Conservation (phyloP, 1,140 invertebrate species). For the Anthonomus grandis region DNA sequence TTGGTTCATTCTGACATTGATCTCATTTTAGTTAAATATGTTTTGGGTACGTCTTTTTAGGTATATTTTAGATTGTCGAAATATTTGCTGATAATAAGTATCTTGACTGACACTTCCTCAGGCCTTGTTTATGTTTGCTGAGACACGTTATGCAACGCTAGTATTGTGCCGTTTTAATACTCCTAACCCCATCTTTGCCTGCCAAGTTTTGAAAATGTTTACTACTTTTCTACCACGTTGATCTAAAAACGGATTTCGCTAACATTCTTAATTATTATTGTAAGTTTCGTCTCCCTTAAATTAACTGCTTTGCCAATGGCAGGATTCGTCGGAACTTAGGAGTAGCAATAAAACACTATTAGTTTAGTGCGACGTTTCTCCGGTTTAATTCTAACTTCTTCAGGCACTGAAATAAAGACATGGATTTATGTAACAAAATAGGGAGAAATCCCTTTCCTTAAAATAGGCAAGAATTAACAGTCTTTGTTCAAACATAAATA, state of each 20-base stretch:
- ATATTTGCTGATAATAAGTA: slow-evolving; percentile 5
- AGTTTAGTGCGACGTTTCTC: no score
- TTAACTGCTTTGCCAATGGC: no score
- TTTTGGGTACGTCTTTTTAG: slow-evolving; percentile 1
- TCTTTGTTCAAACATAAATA: no score
- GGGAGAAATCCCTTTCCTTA: no score
- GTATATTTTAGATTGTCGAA: slow-evolving; percentile 1
- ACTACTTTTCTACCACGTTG: background rate
- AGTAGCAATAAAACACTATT: no score
- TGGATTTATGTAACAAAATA: no score
- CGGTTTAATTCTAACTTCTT: no score
- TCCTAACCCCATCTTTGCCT: slow-evolving; percentile 1
- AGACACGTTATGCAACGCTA: slow-evolving; percentile 5
- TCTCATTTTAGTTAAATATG: slow-evolving; percentile 3
- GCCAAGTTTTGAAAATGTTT: slow-evolving; percentile 3
- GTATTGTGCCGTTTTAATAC: slow-evolving; percentile 2
- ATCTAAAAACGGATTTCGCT: slow-evolving; percentile 2
- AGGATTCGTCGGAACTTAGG: no score
- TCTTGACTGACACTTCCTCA: slow-evolving; percentile 1
- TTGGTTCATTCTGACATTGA: slow-evolving; percentile 1
- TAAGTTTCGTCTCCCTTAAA: no score
- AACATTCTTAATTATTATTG: slow-evolving; percentile 5
- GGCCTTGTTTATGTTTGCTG: slow-evolving; percentile 1
- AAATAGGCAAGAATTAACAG: no score
- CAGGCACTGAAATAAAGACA: no score